These are phyloP conservation scores for Pediacus dermestoides DNA, from an alignment of 2,888 invertebrate species.

Conservation along the genomic window DNA sequence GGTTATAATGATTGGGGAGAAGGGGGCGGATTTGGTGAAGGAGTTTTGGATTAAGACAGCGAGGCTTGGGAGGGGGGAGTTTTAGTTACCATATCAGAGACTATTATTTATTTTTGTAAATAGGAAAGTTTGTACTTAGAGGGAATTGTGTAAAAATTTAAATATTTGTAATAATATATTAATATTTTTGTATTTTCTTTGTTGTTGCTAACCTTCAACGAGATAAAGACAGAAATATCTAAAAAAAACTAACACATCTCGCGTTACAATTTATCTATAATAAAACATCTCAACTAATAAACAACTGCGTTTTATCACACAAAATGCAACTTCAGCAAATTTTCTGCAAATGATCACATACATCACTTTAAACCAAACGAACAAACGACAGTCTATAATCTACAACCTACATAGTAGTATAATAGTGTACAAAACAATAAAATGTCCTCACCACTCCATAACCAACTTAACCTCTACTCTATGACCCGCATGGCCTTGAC, in stretches of 20 bases:
- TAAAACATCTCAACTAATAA: too few relatives aligned
- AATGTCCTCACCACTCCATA: conserved; percentile 21
- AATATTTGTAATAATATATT: conserved; percentile 1
- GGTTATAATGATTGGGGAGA: conserved; percentile 86
- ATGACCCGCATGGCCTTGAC: conserved; percentile 63
- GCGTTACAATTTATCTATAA: too few relatives aligned
- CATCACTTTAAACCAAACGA: too few relatives aligned
- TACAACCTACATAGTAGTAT: too few relatives aligned
- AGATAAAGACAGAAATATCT: too few relatives aligned
- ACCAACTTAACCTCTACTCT: conserved; percentile 51
- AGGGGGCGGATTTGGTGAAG: conserved; percentile 84
- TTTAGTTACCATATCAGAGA: conserved; percentile 3
- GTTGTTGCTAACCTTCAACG: too few relatives aligned
- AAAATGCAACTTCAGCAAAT: too few relatives aligned
- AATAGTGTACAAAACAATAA: too few relatives aligned
- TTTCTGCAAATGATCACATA: too few relatives aligned
- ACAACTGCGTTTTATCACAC: too few relatives aligned
- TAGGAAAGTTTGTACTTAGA: conserved; percentile 2
- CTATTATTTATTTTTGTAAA: not conserved
- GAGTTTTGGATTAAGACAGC: conserved; percentile 67
- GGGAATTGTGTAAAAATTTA: conserved; percentile 5
- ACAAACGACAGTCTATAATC: too few relatives aligned
- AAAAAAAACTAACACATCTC: too few relatives aligned
- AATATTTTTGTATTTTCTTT: not conserved
- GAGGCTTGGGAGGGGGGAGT: conserved; percentile 18